phyloP scores from a whole-genome alignment of 2,888 invertebrate species.

The Agrotis segetum region DNA sequence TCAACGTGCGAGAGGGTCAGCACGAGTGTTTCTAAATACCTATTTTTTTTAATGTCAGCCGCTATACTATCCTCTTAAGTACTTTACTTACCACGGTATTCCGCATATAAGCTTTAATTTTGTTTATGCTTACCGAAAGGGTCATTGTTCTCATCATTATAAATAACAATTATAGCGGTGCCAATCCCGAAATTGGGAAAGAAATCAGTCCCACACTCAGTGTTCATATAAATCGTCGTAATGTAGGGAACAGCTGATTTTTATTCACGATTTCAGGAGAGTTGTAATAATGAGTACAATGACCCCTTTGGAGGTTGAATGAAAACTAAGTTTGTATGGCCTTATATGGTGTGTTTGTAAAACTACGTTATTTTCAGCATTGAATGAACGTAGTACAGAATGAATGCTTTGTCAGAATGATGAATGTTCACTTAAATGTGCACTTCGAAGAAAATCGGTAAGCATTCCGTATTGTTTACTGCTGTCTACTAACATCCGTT shows the following conservation, averaged over 20 bases:
- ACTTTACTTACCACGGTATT: background rate
- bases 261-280: background rate
- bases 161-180: constrained; percentile 1
- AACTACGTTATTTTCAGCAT: constrained; percentile 47
- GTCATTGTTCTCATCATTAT: constrained; percentile 1
- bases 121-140: background rate
- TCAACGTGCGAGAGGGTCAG: too few relatives aligned
- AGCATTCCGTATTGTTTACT: constrained; percentile 55
- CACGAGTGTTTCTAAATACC: too few relatives aligned
- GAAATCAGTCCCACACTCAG: background rate
- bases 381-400: constrained; percentile 42
- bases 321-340: background rate
- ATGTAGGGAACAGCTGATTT: background rate
- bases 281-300: background rate
- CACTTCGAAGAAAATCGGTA: constrained; percentile 53
- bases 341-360: constrained; percentile 3
- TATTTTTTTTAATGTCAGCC: too few relatives aligned
- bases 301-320: background rate
- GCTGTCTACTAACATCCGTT: constrained; percentile 51
- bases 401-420: constrained; percentile 49
- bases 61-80: too few relatives aligned
- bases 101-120: background rate
- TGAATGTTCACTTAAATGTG: constrained; percentile 49
- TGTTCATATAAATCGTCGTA: background rate
- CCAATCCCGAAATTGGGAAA: background rate